Base-by-base conservation (phyloP, 2,113 vertebrate species). In the Coptodon bakossiorum region DNA sequence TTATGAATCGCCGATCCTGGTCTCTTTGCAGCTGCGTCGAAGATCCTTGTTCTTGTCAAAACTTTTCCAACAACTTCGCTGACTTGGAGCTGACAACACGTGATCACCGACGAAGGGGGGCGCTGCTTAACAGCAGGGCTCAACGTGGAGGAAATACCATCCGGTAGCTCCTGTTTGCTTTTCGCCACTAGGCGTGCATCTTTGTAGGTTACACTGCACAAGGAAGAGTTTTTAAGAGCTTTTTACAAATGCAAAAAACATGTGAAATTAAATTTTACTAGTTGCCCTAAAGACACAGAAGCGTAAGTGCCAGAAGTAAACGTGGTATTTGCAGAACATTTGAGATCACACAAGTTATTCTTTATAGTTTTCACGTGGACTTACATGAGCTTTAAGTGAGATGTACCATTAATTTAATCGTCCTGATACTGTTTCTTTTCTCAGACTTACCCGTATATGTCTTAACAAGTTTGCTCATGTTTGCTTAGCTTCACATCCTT, bases 1-100 rank as follows among this genome's bases (percentile, higher is more conserved):
- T 24, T 43, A 2, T 17, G 13, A 6, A 11, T 56, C 7, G 3
- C 2, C 2, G n/a, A 81, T 53, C 11, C 22, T 14, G 61, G 12
- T 1, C 40, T 3, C 80, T 10, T 38, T 19, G 10, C 80, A 6
- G 76, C 43, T 80, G 50, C 43, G 76, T 54, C 24, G 45, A 6
- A 14, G 12, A 24, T 80, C 68, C 81, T 50, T 17, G 29, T 59
- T 54, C 81, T 90, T 93, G 90, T 91, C 92, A 94, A 95, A 78
- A 96, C 91, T 95, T 95, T 93, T 90, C 82, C 82, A 85, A 50
- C 59, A 92, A 93, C 94, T 94, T 85, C 80, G 84, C 84, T 63
- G 52, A 68, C 29, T 80, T 83, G 22, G 50, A 57, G 86, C 61
- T 14, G 38, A 3, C 9, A 24, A 22, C 94, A 95, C 88, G 94